Percentiles rank a stretch among this genome's conserved stretches.
Evolutionary conservation across 1,140 invertebrate species (phyloP).

Genomic region (Calliopsis andreniformis): DNA sequence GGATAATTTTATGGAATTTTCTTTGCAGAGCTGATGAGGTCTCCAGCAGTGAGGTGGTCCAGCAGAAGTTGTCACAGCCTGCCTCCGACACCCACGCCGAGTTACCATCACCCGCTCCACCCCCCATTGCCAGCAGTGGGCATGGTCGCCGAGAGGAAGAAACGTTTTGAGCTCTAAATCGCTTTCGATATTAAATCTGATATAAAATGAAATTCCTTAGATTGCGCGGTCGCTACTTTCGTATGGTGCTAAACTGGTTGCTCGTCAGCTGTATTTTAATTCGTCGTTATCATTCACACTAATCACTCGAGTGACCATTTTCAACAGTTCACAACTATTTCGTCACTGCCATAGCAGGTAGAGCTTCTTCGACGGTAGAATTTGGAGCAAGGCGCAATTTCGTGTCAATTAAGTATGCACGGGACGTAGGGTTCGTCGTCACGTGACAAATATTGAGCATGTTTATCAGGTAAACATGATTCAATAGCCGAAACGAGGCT

Average conservation of each 20-base stretch:
- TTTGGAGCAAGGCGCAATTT: slow-evolving; percentile 21
- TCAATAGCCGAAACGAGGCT: slow-evolving; percentile 62
- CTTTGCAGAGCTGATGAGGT: slow-evolving; percentile 81
- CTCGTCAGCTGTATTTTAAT: too few relatives aligned
- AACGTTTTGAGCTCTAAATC: slow-evolving; percentile 83
- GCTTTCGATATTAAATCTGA: background rate
- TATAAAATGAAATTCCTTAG: too few relatives aligned
- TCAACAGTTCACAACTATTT: background rate
- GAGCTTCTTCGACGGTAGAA: slow-evolving; percentile 25
- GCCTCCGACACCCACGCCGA: slow-evolving; percentile 77
- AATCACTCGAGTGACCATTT: background rate
- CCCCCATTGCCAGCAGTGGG: slow-evolving; percentile 82
- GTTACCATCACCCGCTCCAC: slow-evolving; percentile 78
- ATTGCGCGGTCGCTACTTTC: background rate
- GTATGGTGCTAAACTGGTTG: slow-evolving; percentile 28
- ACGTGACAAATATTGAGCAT: slow-evolving; percentile 62
- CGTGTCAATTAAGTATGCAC: slow-evolving; percentile 15
- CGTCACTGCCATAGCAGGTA: slow-evolving; percentile 47
- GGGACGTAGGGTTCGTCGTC: slow-evolving; percentile 49
- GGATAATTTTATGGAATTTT: slow-evolving; percentile 1
- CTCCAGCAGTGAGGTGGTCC: slow-evolving; percentile 77
- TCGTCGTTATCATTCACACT: too few relatives aligned
- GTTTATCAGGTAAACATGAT: slow-evolving; percentile 74
- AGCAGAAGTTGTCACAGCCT: slow-evolving; percentile 80
- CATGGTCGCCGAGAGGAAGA: slow-evolving; percentile 87